Conservation (phyloP, 2,888 invertebrate genomes). For the Eilema sororculum region DNA sequence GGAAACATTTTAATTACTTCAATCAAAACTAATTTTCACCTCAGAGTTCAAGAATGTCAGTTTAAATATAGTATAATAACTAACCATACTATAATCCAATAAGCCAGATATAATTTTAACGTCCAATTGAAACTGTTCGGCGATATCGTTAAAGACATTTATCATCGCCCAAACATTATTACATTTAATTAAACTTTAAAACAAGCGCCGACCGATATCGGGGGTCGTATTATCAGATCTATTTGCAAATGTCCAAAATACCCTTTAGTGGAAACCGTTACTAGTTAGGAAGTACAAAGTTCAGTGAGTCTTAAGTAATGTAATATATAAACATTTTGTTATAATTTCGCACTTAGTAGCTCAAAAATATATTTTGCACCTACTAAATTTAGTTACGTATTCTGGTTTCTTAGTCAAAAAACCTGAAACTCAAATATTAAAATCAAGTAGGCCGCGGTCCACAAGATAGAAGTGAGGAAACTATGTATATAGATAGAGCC, state of each 20-base stretch:
- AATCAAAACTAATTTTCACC: neutral
- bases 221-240: conserved; percentile 56
- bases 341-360: neutral
- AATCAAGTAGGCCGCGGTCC: no score
- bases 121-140: conserved; percentile 56
- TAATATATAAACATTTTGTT: neutral
- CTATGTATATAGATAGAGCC: no score
- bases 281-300: conserved; percentile 20
- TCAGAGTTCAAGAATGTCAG: neutral
- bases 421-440: no score
- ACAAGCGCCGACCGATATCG: conserved; percentile 60
- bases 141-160: conserved; percentile 62
- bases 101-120: conserved; percentile 51
- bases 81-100: conserved; percentile 40
- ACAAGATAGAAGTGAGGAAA: no score
- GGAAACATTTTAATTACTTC: no score
- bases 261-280: conserved; percentile 38
- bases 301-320: conserved; percentile 15
- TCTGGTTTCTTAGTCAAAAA: neutral
- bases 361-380: neutral
- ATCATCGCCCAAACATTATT: conserved; percentile 64
- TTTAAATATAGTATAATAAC: conserved; percentile 10
- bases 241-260: conserved; percentile 53
- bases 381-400: neutral
- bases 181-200: conserved; percentile 70